A percentile compares a stretch with the other conserved stretches of the same genome.
These are phyloP conservation scores for Coleophora deauratella DNA, from an alignment of 2,888 invertebrate species.

Conservation along the genomic window DNA sequence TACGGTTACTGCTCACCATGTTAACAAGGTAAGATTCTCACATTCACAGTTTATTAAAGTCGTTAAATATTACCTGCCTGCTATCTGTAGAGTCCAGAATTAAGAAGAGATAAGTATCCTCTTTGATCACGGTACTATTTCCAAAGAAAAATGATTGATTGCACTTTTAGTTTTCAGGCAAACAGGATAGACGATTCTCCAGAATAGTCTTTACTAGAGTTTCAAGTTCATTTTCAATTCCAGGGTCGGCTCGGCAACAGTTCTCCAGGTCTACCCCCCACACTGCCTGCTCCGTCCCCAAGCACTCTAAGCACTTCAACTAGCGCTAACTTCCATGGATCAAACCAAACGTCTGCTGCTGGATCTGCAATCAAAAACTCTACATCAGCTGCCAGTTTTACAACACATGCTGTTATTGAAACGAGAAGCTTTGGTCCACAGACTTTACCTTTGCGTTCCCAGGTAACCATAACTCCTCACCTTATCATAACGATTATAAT, in stretches of 20 bases:
- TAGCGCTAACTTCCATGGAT: slow-evolving; percentile 75
- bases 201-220: too few relatives aligned
- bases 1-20: slow-evolving; percentile 71
- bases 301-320: slow-evolving; percentile 76
- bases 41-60: not conserved
- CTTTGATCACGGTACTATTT: too few relatives aligned
- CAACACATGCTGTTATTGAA: slow-evolving; percentile 63
- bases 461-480: slow-evolving; percentile 33
- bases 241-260: slow-evolving; percentile 61
- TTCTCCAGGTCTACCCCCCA: slow-evolving; percentile 81
- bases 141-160: too few relatives aligned
- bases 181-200: too few relatives aligned
- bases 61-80: too few relatives aligned
- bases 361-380: slow-evolving; percentile 69
- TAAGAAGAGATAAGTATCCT: too few relatives aligned
- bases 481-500: not conserved
- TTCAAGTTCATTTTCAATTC: too few relatives aligned
- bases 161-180: too few relatives aligned
- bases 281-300: slow-evolving; percentile 81
- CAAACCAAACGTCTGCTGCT: slow-evolving; percentile 43
- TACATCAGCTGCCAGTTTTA: slow-evolving; percentile 75
- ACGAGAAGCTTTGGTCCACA: slow-evolving; percentile 66
- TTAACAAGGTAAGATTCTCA: slow-evolving; percentile 41
- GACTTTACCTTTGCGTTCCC: slow-evolving; percentile 63
- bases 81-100: too few relatives aligned